These are phyloP conservation scores for Apaloderma vittatum DNA, from an alignment of 2,113 vertebrate species.

Conservation along the genomic window DNA sequence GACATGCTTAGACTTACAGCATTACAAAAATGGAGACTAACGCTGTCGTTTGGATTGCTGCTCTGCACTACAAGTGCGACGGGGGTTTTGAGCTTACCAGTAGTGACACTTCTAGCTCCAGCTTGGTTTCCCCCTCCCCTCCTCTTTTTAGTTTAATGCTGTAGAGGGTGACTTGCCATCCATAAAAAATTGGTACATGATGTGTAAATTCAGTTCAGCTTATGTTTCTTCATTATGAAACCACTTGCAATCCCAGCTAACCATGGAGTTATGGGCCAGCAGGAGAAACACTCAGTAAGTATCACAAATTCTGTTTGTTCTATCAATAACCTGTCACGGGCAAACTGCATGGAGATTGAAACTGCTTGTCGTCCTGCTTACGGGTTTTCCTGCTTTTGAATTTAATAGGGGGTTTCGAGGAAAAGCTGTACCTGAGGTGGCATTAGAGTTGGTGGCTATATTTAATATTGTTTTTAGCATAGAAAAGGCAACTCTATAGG, in stretches of 20 bases:
- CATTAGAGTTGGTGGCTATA: constrained; percentile 7
- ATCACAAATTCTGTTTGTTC: constrained; percentile 79
- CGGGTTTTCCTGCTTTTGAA: constrained; percentile 19
- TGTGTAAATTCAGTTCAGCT: constrained; percentile 88
- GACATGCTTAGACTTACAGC: constrained; percentile 76
- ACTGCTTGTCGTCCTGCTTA: constrained; percentile 59
- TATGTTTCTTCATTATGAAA: constrained; percentile 96
- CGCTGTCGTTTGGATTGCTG: constrained; percentile 78
- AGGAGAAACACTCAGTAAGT: constrained; percentile 97
- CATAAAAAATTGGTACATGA: constrained; percentile 85
- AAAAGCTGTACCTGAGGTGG: constrained; percentile 34
- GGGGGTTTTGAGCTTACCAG: constrained; percentile 71
- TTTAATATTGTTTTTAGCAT: constrained; percentile 20
- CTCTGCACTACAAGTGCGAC: constrained; percentile 79
- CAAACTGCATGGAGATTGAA: constrained; percentile 65
- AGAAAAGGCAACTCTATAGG: constrained; percentile 8
- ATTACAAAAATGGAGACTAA: constrained; percentile 82
- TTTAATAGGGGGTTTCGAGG: neutral
- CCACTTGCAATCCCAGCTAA: constrained; percentile 94
- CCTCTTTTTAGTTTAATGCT: constrained; percentile 76
- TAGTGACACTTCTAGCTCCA: constrained; percentile 81
- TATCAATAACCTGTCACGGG: constrained; percentile 51
- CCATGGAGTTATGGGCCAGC: constrained; percentile 98
- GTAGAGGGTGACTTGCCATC: constrained; percentile 82
- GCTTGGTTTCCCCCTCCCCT: constrained; percentile 71